A percentile compares a stretch with the other conserved stretches of the same genome.
phyloP scores from a whole-genome alignment of 2,797 vertebrate species.

The Enteromius anoplus region DNA sequence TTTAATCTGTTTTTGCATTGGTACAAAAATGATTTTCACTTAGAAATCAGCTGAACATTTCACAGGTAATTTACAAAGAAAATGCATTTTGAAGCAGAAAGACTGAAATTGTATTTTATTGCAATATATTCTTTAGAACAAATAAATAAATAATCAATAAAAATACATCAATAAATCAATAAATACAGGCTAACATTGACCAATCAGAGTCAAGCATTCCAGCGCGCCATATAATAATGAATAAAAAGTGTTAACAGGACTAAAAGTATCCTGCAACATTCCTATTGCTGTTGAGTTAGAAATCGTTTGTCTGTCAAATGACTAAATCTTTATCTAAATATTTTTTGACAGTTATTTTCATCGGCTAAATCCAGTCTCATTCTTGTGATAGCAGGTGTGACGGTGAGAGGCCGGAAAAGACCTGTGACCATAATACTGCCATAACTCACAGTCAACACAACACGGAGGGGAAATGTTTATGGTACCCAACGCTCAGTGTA shows the following conservation, averaged over 20 bases:
- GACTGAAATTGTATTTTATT: not conserved
- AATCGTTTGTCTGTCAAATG: not conserved
- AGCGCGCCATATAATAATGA: not conserved
- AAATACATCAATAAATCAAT: not conserved
- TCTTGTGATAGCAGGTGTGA: constrained; percentile 39
- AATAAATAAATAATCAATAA: too few relatives aligned
- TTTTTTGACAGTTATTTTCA: not conserved
- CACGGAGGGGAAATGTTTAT: constrained; percentile 60
- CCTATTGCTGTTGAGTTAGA: not conserved
- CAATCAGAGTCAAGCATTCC: not conserved
- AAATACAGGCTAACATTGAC: not conserved
- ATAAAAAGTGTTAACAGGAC: not conserved
- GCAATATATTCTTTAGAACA: not conserved
- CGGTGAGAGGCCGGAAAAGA: constrained; percentile 16
- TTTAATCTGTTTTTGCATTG: not conserved
- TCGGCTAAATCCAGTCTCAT: not conserved
- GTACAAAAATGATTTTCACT: not conserved
- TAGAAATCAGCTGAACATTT: not conserved
- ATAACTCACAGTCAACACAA: constrained; percentile 54
- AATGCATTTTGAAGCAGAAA: not conserved
- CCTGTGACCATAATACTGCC: constrained; percentile 45
- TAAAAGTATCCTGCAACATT: not conserved
- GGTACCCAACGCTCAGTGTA: constrained; percentile 61
- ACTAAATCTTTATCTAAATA: not conserved
- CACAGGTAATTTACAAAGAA: not conserved